phyloP scores from a whole-genome alignment of 2,888 invertebrate species.

The Eudemis profundana region DNA sequence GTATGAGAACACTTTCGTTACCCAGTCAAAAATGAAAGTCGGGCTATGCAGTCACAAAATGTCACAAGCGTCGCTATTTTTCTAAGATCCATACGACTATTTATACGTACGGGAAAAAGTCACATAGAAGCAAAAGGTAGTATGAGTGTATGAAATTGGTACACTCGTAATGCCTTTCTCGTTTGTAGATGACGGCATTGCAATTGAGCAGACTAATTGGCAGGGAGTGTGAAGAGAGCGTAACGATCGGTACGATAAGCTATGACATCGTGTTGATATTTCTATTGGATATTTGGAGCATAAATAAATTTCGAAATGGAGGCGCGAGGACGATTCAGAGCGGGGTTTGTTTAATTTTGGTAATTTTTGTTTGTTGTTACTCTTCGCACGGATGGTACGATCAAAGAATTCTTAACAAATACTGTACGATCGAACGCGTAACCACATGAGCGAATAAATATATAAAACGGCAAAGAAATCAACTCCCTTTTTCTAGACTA shows the following conservation, averaged over 20 bases:
- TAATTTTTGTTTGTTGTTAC: not conserved
- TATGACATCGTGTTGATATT: slow-evolving; percentile 39
- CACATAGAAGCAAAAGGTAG: not conserved
- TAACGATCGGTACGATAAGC: slow-evolving; percentile 40
- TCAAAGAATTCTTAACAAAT: too few species aligned
- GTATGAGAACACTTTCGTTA: slow-evolving; percentile 31
- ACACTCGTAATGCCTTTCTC: not conserved
- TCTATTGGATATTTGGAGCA: slow-evolving; percentile 39
- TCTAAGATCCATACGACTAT: slow-evolving; percentile 11
- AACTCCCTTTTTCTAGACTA: too few species aligned
- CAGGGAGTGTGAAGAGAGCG: slow-evolving; percentile 61
- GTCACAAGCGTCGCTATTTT: not conserved
- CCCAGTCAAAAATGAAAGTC: slow-evolving; percentile 39
- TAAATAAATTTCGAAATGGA: slow-evolving; percentile 23
- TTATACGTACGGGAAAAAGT: not conserved
- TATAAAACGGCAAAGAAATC: too few species aligned
- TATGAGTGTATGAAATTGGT: too few species aligned
- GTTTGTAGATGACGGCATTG: slow-evolving; percentile 11
- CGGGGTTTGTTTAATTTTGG: slow-evolving; percentile 7
- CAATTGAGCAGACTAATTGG: slow-evolving; percentile 68
- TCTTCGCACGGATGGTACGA: too few species aligned
- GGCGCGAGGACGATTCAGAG: too few species aligned
- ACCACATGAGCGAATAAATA: too few species aligned
- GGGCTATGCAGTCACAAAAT: not conserved
- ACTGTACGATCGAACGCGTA: too few species aligned